Conservation (phyloP, 2,113 vertebrate genomes). For the Oenanthe oenanthe region DNA sequence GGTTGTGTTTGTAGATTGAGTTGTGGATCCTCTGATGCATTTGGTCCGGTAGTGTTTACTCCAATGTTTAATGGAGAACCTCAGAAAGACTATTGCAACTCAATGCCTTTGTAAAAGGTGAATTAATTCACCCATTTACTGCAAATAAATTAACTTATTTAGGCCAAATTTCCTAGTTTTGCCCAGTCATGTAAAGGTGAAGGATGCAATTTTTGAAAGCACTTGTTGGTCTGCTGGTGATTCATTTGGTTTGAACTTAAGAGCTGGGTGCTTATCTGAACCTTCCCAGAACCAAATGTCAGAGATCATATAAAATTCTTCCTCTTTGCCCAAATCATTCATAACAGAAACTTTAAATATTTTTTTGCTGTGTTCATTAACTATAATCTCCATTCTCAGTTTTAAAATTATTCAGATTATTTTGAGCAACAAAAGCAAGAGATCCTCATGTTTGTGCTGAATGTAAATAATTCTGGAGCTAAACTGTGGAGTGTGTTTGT, state of each 20-base stretch:
- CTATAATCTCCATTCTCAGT: background rate
- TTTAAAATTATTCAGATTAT: background rate
- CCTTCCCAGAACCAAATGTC: background rate
- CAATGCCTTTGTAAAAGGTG: background rate
- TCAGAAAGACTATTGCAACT: fast-evolving
- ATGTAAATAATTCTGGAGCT: conserved; percentile 5
- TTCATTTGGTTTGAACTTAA: background rate
- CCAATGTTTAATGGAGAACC: background rate
- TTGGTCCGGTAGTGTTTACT: background rate
- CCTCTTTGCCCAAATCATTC: background rate
- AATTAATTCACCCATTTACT: background rate
- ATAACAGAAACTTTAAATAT: background rate
- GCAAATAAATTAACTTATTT: background rate
- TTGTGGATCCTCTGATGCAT: background rate
- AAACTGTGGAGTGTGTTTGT: background rate
- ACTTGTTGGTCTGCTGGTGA: background rate
- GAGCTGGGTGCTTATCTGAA: background rate
- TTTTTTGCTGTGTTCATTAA: background rate
- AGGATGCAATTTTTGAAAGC: background rate
- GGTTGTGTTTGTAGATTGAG: background rate
- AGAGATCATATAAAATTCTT: background rate
- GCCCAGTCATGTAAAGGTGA: background rate
- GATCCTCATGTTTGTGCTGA: background rate
- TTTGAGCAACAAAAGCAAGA: conserved; percentile 12
- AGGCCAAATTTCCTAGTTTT: background rate